Evolutionary conservation across 2,797 vertebrate species (phyloP), one percentile per base, ranked within the genome.

Genomic region (Karalla daura): DNA sequence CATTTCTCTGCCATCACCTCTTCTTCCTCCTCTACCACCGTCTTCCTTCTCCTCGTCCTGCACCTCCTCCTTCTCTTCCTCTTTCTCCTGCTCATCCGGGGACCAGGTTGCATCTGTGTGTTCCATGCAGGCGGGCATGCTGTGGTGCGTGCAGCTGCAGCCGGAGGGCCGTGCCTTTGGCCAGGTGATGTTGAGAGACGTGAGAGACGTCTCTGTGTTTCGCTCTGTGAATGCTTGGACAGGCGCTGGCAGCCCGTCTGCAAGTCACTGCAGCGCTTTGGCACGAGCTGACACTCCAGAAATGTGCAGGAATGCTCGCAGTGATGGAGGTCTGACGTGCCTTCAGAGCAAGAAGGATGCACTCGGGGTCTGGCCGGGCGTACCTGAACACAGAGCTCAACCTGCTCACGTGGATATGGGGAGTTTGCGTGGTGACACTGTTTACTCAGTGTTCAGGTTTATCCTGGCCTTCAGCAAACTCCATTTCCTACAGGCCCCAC

Each of bases 211-310:
- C 13, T 17, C 32, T 35, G 49, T 20, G n/a, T n/a, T n/a, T n/a
- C 62, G 21, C 55, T 39, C n/a, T 33, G 10, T 51, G 17, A 0
- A 11, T 37, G 47, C 56, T 63, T 66, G 41, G 15, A 69, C 4
- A 24, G 36, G 61, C 21, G 7, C 59, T 35, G 28, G 4, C 37
- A 36, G 49, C 24, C 17, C n/a, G 45, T 13, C 27, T 65, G 74
- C 78, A 81, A 43, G 76, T 74, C 69, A 53, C 51, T 74, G 81
- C 78, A 33, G 32, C 10, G 32, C 32, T 7, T 27, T 69, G 76
- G 25, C 50, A 30, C 0, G 7, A 47, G 7, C 0, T 47, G 64
- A 14, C 43, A 1, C 28, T 27, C 35, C 12, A 70, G 49, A 46
- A 32, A 66, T 32, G 47, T 3, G 2, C 23, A 58, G 50, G 52